Evolutionary conservation across 2,797 vertebrate genomes (phyloP).

Genomic region (Pachyuromys duprasi): DNA sequence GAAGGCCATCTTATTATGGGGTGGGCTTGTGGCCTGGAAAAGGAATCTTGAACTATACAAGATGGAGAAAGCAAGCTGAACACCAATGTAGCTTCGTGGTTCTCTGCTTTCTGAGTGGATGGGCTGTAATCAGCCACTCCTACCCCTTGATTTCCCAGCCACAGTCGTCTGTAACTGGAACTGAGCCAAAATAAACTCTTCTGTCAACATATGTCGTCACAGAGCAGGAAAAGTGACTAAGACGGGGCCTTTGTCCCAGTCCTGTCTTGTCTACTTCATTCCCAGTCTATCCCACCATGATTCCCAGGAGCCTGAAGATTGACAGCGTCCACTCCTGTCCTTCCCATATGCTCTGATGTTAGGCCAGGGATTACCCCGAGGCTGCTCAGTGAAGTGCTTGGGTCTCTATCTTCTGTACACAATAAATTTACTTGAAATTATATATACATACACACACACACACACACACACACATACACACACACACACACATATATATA

Average conservation of each 20-base stretch:
- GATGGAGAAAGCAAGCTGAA: background rate
- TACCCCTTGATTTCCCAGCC: background rate
- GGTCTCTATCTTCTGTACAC: conserved; percentile 18
- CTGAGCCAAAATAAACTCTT: background rate
- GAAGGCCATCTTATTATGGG: background rate
- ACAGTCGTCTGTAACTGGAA: too few species aligned
- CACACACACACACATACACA: too few species aligned
- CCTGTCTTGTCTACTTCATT: background rate
- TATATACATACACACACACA: too few species aligned
- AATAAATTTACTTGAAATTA: conserved; percentile 39
- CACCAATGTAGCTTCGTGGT: too few species aligned
- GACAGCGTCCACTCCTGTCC: background rate
- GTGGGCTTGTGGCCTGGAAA: background rate
- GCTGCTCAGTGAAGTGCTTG: conserved; percentile 37
- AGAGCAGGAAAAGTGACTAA: background rate
- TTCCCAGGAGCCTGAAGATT: background rate
- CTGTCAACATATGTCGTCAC: background rate
- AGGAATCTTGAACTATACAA: background rate
- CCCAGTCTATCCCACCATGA: background rate
- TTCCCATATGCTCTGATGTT: background rate
- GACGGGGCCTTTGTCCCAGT: background rate
- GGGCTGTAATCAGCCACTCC: background rate
- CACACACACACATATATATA: too few species aligned
- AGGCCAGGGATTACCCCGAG: background rate
- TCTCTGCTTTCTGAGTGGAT: background rate